These are phyloP conservation scores for Drosophila lini DNA, from an alignment of 1,140 invertebrate genomes.

Conservation along the genomic window DNA sequence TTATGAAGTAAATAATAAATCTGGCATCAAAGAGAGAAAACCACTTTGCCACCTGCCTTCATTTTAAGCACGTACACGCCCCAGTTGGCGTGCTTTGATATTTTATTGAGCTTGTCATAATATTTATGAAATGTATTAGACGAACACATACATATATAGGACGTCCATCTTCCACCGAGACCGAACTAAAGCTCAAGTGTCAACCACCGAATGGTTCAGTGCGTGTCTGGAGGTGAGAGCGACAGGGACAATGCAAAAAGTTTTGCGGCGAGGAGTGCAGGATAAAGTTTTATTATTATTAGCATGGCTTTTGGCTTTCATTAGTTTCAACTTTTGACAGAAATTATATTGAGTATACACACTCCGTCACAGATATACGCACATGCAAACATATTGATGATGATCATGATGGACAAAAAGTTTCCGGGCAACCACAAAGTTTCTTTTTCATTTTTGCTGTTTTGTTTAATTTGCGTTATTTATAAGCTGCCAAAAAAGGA, in stretches of 20 bases:
- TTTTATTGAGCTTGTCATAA: constrained; percentile 82
- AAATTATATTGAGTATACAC: constrained; percentile 77
- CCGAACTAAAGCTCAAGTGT: constrained; percentile 31
- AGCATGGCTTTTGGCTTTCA: constrained; percentile 75
- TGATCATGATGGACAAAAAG: constrained; percentile 67
- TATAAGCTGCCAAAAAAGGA: constrained; percentile 68
- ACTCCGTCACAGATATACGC: constrained; percentile 5
- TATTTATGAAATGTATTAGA: constrained; percentile 77
- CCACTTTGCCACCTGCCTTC: constrained; percentile 9
- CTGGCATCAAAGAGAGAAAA: not conserved
- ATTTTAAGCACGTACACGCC: constrained; percentile 63
- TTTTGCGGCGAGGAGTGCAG: constrained; percentile 50
- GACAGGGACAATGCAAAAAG: constrained; percentile 63
- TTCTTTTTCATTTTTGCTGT: constrained; percentile 60
- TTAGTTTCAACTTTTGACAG: constrained; percentile 82
- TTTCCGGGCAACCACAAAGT: constrained; percentile 60
- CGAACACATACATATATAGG: constrained; percentile 39
- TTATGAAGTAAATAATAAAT: not conserved
- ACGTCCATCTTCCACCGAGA: constrained; percentile 15
- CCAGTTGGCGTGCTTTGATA: constrained; percentile 70
- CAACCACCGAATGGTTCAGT: constrained; percentile 38
- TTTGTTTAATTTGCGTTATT: constrained; percentile 78
- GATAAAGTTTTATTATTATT: constrained; percentile 80
- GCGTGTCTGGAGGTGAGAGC: constrained; percentile 28
- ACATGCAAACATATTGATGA: constrained; percentile 56